Base-by-base conservation (phyloP, 2,888 invertebrate species). In the Hirtodrosophila alboralis region DNA sequence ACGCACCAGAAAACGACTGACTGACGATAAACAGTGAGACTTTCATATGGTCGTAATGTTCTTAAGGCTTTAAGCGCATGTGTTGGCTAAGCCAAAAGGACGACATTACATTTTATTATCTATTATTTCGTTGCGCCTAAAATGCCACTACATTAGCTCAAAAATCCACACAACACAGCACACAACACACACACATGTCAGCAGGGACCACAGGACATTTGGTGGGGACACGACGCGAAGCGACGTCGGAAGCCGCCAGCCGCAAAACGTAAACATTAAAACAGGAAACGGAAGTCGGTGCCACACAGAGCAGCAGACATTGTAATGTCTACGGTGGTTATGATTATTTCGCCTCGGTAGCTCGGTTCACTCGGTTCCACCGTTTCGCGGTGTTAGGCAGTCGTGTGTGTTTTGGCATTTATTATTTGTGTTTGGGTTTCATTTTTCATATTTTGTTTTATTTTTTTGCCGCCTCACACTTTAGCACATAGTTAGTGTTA, bases 61-160 rank as follows among this genome's bases (percentile, higher is more conserved):
- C 31, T 43, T 44, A 53, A 31, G 44, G 45, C 45, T 56, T 18
- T 33, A 59, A 53, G 40, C 53, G 47, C 53, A 49, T 56, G 61
- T 49, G 45, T 53, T 53, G 37, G 53, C 74, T 73, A 70, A 80
- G 78, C 80, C 78, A 64, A 63, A 66, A 75, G 69, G 74, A 78
- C 68, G 69, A 78, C 81, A 84, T 87, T 80, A 81, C 87, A 74
- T 88, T 88, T 85, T 88, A 83, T 88, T 84, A 86, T 76, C 72
- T 77, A 75, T 75, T 79, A 72, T 74, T 63, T 86, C 65, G 62
- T 71, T 57, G 75, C 59, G 72, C 79, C 79, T 75, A 70, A 78
- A 78, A 81, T 79, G 83, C 52, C 68, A 83, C 75, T 72, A 84
- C 79, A 80, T 80, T 80, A 80, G 79, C 84, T 75, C 47, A 75